A percentile compares a stretch with the other conserved stretches of the same genome.
These are phyloP conservation scores for Trichogramma dendrolimi DNA, from an alignment of 2,888 invertebrate genomes.

Conservation along the genomic window DNA sequence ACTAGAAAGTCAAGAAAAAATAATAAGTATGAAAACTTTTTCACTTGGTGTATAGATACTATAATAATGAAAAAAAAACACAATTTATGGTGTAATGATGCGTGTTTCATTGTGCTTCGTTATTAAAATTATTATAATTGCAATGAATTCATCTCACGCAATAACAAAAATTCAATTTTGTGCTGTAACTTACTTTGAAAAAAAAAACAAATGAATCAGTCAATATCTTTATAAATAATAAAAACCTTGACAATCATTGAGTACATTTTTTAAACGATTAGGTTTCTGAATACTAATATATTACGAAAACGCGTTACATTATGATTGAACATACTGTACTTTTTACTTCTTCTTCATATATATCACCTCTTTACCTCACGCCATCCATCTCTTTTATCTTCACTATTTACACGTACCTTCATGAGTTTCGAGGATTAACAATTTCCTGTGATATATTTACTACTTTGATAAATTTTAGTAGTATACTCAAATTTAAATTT, in stretches of 20 bases:
- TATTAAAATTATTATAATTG: constrained; percentile 13
- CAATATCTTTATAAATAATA: too few species aligned
- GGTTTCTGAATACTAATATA: too few species aligned
- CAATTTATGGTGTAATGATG: constrained; percentile 28
- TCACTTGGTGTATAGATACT: not conserved
- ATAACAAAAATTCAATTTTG: too few species aligned
- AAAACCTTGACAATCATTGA: too few species aligned
- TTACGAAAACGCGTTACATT: too few species aligned
- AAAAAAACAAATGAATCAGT: too few species aligned
- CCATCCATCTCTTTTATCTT: constrained; percentile 18
- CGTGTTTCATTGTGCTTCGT: constrained; percentile 31
- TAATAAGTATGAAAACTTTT: too few species aligned
- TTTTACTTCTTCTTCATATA: constrained; percentile 6
- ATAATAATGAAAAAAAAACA: constrained; percentile 17
- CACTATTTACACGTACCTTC: constrained; percentile 26
- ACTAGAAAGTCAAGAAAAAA: too few species aligned
- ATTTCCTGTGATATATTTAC: constrained; percentile 32
- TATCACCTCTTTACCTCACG: not conserved
- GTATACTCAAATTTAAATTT: constrained; percentile 2
- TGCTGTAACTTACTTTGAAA: too few species aligned
- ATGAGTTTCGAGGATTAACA: constrained; percentile 30
- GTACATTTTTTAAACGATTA: too few species aligned
- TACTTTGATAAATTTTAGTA: constrained; percentile 20
- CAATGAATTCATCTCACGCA: too few species aligned
- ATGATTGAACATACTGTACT: not conserved